Evolutionary conservation across 2,113 vertebrate genomes (phyloP), one percentile per base, ranked within the genome.

Genomic region (Gallinago media): DNA sequence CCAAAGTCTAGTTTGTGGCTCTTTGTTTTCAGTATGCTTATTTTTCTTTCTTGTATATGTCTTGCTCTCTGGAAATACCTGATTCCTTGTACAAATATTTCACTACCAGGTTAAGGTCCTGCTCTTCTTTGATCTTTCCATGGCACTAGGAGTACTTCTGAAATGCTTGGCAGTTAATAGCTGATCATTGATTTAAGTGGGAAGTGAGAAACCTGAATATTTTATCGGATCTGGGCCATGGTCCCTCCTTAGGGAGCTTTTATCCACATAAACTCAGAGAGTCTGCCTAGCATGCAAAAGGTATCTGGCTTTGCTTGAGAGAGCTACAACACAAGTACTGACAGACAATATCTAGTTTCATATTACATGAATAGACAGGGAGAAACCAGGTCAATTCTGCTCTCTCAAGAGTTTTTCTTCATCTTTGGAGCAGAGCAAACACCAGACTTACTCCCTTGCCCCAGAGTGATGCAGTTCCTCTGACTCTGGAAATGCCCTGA

Each of bases 141-240:
- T 73, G 79, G 67, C 79, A 95, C 40, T 49, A 89, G 54, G 27
- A 89, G 40, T 87, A 89, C 59, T 92, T 9, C 46, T 96, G 75
- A 80, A 94, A 83, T 67, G 7, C 85, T 88, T 94, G 85, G 75
- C 88, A 84, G 82, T 85, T 95, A 94, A 88, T 93, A 96, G 72
- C 47, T 55, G 63, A 90, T 96, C 86, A 89, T 91, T 89, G 93
- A 97, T 96, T 96, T 94, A 89, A 92, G 89, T 75, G 52, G 73
- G 42, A 96, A 95, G 89, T 75, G 65, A 97, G 89, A 94, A 97
- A 91, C 44, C 29, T 91, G 94, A 96, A 97, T 96, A 96, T 97
- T 97, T 97, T 91, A 96, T 96, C 4, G 7, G 66, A 92, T 92
- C 47, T 90, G 63, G 75, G 78, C 94, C 78, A 55, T 49, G 38